Percentiles rank a stretch among this genome's conserved stretches.
phyloP scores from a whole-genome alignment of 2,113 vertebrate genomes.

The Apteryx mantelli region DNA sequence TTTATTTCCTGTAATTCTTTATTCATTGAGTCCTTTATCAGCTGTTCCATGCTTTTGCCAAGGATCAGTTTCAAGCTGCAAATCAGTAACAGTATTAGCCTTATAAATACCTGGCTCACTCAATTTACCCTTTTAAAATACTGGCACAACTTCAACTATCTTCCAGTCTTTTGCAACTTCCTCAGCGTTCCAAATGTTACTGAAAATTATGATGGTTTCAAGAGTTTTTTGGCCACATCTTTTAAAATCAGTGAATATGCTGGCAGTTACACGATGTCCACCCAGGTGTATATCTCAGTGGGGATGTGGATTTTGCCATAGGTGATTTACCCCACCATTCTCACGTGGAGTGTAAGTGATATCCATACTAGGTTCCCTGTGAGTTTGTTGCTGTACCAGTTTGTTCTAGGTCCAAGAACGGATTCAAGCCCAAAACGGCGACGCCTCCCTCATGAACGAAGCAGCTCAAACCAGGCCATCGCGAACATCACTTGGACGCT shows the following conservation, averaged over 20 bases:
- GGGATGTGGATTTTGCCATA: neutral
- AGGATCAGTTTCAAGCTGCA: constrained; percentile 46
- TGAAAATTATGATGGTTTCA: neutral
- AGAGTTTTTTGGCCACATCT: neutral
- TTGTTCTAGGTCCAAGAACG: neutral
- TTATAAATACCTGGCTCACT: constrained; percentile 16
- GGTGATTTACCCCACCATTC: neutral
- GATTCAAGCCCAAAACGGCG: rapidly evolving
- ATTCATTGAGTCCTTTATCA: constrained; percentile 29
- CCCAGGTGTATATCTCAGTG: rapidly evolving
- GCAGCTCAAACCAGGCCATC: neutral
- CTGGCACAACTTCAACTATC: neutral
- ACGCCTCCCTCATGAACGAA: rapidly evolving
- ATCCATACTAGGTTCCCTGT: rapidly evolving
- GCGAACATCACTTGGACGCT: neutral
- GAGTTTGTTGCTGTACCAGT: neutral
- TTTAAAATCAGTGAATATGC: rapidly evolving
- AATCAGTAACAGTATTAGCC: constrained; percentile 5
- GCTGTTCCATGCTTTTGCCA: constrained; percentile 18
- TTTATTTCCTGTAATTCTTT: constrained; percentile 55
- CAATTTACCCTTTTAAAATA: neutral
- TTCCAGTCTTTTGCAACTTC: neutral
- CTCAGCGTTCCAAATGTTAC: neutral
- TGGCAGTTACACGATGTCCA: neutral
- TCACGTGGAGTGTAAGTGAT: neutral